Evolutionary conservation across 2,888 invertebrate genomes (phyloP).

Genomic region (Caenorhabditis sp.): DNA sequence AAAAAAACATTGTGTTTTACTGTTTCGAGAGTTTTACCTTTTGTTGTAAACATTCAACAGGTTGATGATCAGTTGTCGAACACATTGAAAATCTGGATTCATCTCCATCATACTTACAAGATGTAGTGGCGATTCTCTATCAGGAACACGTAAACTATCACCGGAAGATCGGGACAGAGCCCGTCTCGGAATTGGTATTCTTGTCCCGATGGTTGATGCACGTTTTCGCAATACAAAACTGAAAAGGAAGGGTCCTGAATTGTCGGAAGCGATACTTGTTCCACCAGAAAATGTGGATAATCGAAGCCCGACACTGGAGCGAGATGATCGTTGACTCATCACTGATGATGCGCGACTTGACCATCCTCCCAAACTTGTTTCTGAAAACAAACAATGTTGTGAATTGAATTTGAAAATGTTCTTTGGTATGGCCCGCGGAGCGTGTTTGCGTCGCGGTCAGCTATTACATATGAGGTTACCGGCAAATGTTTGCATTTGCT

Average conservation of each 20-base stretch:
- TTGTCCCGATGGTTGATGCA: constrained; percentile 70
- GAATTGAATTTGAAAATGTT: too few species aligned
- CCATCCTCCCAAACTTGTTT: constrained; percentile 68
- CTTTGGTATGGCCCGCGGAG: too few species aligned
- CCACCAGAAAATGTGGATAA: constrained; percentile 69
- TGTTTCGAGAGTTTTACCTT: constrained; percentile 15
- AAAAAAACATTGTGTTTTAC: too few species aligned
- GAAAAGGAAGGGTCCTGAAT: constrained; percentile 70
- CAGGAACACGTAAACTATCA: constrained; percentile 68
- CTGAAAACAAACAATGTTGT: constrained; percentile 41
- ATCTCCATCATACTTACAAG: constrained; percentile 66
- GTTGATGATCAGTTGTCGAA: constrained; percentile 67
- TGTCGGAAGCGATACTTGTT: constrained; percentile 70
- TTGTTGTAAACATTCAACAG: constrained; percentile 62
- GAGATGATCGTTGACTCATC: constrained; percentile 65
- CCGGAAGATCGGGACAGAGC: constrained; percentile 66
- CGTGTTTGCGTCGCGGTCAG: too few species aligned
- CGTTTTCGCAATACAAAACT: constrained; percentile 68
- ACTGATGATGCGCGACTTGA: constrained; percentile 67
- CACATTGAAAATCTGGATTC: constrained; percentile 70
- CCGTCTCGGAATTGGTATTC: constrained; percentile 66
- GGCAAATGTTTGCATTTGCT: too few species aligned
- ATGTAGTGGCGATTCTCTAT: constrained; percentile 68
- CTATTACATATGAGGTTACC: too few species aligned
- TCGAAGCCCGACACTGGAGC: constrained; percentile 66